These are phyloP conservation scores for Pseudoips prasinana DNA, from an alignment of 2,888 invertebrate genomes.

Conservation along the genomic window DNA sequence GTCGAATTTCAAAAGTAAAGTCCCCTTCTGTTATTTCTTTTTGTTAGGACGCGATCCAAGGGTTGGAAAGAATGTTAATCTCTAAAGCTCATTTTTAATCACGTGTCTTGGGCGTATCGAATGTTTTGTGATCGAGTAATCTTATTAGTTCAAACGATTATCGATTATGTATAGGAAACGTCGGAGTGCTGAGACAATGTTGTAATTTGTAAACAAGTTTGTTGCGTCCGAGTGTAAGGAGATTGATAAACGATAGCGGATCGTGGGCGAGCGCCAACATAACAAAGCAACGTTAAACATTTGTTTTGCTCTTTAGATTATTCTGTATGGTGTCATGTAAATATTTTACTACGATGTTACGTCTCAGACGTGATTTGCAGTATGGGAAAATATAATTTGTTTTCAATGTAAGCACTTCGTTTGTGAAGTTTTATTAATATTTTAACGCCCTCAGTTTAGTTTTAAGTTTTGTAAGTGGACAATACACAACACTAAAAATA, in stretches of 20 bases:
- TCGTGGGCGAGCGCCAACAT: constrained; percentile 52
- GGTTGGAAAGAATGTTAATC: constrained; percentile 67
- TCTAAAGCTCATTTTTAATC: constrained; percentile 54
- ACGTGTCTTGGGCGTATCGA: constrained; percentile 46
- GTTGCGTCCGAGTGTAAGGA: constrained; percentile 40
- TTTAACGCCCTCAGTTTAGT: no score
- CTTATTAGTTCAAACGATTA: constrained; percentile 38
- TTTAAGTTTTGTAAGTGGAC: no score
- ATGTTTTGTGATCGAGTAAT: constrained; percentile 45
- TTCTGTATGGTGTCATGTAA: constrained; percentile 50
- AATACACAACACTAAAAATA: no score
- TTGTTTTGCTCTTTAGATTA: constrained; percentile 63
- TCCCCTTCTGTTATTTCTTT: constrained; percentile 53
- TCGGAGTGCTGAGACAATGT: constrained; percentile 35
- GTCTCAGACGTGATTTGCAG: constrained; percentile 52
- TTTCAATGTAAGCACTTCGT: no score
- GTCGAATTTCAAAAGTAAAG: constrained; percentile 71
- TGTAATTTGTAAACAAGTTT: constrained; percentile 41
- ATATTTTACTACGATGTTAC: constrained; percentile 45
- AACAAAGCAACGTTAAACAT: constrained; percentile 59
- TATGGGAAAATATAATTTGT: no score
- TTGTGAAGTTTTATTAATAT: no score
- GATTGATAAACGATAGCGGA: constrained; percentile 54
- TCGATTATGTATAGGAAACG: constrained; percentile 31
- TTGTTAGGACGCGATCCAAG: constrained; percentile 43